These are phyloP conservation scores for Xiphophorus maculatus DNA, from an alignment of 2,113 vertebrate species.

Conservation along the genomic window DNA sequence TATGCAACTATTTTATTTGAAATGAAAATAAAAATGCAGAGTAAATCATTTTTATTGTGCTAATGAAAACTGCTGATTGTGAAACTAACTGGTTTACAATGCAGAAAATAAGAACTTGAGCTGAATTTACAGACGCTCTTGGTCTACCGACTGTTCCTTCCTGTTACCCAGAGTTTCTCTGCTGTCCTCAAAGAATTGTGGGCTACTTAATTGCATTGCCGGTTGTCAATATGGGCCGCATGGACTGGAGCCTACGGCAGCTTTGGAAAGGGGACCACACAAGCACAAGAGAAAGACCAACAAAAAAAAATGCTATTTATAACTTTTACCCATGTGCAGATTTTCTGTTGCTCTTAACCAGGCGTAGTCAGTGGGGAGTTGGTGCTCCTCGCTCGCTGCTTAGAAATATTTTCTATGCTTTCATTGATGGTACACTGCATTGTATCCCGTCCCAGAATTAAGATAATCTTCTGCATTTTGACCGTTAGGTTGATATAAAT, in stretches of 20 bases:
- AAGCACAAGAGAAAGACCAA: background rate
- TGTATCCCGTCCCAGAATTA: background rate
- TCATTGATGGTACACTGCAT: background rate
- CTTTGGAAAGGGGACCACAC: background rate
- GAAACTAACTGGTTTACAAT: background rate
- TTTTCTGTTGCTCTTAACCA: background rate
- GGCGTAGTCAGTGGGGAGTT: background rate
- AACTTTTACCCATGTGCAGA: background rate
- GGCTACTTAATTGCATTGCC: background rate
- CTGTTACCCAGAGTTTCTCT: background rate
- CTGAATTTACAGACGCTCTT: background rate
- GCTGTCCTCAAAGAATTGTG: background rate
- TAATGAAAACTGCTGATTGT: slow-evolving; percentile 9
- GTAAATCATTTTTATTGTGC: slow-evolving; percentile 1
- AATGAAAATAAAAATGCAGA: background rate
- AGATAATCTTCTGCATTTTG: no score
- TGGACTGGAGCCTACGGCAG: no score
- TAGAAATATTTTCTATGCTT: background rate
- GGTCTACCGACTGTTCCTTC: background rate
- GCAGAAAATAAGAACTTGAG: background rate
- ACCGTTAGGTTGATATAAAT: no score
- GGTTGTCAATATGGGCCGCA: no score
- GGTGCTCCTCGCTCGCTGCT: background rate
- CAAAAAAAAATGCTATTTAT: background rate
- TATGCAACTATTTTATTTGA: background rate